These are phyloP conservation scores for Varanus komodoensis DNA, from an alignment of 2,113 vertebrate genomes.

Conservation along the genomic window DNA sequence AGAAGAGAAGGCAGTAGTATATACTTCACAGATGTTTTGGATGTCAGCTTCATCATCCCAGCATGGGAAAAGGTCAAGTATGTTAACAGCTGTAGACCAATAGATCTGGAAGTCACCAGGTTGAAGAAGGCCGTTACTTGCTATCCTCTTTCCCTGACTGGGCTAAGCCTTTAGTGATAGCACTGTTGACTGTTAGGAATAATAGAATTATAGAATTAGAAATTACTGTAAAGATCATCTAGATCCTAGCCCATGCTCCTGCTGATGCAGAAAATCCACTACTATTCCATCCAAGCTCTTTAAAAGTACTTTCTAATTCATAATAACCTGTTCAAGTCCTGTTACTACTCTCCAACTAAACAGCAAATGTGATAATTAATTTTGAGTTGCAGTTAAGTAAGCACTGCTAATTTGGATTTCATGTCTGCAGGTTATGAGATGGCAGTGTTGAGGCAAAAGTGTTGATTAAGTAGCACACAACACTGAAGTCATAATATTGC, in stretches of 20 bases:
- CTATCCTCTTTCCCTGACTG: background rate
- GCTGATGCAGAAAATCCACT: background rate
- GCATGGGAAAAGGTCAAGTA: too few relatives aligned
- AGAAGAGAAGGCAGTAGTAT: background rate
- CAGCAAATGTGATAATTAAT: conserved; percentile 40
- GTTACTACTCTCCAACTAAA: conserved; percentile 20
- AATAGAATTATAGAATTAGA: background rate
- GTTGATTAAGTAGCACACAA: conserved; percentile 39
- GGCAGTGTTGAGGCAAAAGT: conserved; percentile 21
- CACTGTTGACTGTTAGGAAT: fast-evolving
- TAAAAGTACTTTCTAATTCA: background rate
- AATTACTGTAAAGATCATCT: background rate
- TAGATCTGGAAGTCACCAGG: too few relatives aligned
- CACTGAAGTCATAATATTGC: background rate
- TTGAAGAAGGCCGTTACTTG: too few relatives aligned
- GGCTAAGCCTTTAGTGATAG: background rate
- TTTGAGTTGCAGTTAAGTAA: conserved; percentile 30
- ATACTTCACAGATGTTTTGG: background rate
- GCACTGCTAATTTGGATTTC: conserved; percentile 35
- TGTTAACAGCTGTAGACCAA: too few relatives aligned
- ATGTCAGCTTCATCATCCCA: background rate
- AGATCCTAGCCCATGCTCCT: background rate
- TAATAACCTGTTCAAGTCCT: conserved; percentile 11
- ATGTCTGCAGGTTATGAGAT: conserved; percentile 33
- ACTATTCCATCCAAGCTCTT: background rate